These are phyloP conservation scores for Bombycilla garrulus DNA, from an alignment of 2,113 vertebrate species.

Conservation along the genomic window DNA sequence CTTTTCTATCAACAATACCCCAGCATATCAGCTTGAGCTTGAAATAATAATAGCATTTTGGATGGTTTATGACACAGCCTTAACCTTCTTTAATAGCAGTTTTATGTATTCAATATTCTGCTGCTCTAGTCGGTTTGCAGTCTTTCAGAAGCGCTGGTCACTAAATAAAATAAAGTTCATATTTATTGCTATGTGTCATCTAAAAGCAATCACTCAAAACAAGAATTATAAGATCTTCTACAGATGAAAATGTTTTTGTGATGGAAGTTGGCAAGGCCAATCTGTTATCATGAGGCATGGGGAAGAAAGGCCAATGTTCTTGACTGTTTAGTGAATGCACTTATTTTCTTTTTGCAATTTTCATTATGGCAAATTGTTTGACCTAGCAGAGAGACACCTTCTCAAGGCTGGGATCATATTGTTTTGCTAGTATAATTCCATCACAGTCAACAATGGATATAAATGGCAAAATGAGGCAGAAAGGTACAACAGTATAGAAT, in stretches of 20 bases:
- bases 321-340: slow-evolving; percentile 43
- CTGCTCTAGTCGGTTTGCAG: slow-evolving; percentile 1
- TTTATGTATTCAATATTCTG: slow-evolving; percentile 33
- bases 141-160: slow-evolving; percentile 37
- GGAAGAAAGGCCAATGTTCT: slow-evolving; percentile 29
- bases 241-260: slow-evolving; percentile 60
- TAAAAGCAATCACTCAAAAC: slow-evolving; percentile 63
- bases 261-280: slow-evolving; percentile 46
- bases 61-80: slow-evolving; percentile 54
- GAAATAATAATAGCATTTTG: slow-evolving; percentile 56
- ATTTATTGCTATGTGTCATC: slow-evolving; percentile 46
- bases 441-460: background rate
- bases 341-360: slow-evolving; percentile 56
- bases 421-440: slow-evolving; percentile 60
- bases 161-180: slow-evolving; percentile 54
- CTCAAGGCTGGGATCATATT: slow-evolving; percentile 45
- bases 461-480: slow-evolving; percentile 49
- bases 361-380: slow-evolving; percentile 62
- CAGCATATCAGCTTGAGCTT: background rate
- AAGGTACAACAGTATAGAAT: background rate
- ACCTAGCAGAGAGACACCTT: slow-evolving; percentile 55
- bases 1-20: background rate
- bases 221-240: slow-evolving; percentile 56
- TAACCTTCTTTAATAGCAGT: slow-evolving; percentile 53
- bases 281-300: slow-evolving; percentile 24